Conservation (phyloP, 1,140 invertebrate species). For the Zaprionus nigranus region DNA sequence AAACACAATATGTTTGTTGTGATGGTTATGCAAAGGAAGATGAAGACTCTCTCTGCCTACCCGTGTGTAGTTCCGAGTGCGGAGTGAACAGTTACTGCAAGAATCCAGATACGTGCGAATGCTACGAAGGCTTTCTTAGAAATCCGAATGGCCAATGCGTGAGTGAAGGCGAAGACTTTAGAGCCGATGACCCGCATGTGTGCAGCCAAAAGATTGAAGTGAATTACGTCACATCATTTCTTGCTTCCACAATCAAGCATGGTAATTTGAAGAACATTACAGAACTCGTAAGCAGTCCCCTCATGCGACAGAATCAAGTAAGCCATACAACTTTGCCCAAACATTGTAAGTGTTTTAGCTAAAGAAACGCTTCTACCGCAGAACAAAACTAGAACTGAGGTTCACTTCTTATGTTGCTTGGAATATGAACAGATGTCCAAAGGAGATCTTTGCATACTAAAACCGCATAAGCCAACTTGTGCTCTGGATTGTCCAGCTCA, state of each 20-base stretch:
- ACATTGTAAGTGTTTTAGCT: background rate
- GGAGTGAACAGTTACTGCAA: constrained; percentile 46
- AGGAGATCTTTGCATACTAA: background rate
- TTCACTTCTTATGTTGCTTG: constrained; percentile 3
- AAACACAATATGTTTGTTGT: constrained; percentile 78
- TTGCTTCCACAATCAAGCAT: background rate
- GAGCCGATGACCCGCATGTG: constrained; percentile 8
- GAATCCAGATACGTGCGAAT: constrained; percentile 56
- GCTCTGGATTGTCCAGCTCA: constrained; percentile 14
- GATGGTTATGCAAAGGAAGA: constrained; percentile 85
- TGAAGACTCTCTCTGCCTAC: constrained; percentile 46
- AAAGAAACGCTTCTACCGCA: background rate
- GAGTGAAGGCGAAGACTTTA: background rate
- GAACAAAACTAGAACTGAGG: background rate
- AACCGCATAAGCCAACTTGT: constrained; percentile 84
- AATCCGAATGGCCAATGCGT: background rate
- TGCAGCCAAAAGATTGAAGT: background rate
- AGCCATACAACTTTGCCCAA: background rate
- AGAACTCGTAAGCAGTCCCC: background rate
- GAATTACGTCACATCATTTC: background rate
- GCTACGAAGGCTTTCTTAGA: constrained; percentile 71
- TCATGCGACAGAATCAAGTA: background rate
- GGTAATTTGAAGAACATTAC: background rate
- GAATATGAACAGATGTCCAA: constrained; percentile 11
- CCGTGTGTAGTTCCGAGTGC: constrained; percentile 50